These are phyloP conservation scores for Datnioides undecimradiatus DNA, from an alignment of 2,113 vertebrate species.

Conservation along the genomic window DNA sequence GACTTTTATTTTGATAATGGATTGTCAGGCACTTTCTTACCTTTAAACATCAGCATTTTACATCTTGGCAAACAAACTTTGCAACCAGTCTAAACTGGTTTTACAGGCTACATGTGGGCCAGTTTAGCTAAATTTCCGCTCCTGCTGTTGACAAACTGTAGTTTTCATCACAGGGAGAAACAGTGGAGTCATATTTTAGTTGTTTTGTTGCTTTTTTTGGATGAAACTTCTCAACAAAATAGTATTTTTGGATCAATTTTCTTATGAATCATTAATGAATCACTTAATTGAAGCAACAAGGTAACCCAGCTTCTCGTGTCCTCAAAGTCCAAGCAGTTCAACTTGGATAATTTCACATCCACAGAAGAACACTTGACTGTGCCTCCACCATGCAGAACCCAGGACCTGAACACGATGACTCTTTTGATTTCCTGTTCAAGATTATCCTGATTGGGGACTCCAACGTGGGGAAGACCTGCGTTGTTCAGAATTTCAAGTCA, in stretches of 20 bases:
- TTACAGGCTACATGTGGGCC: constrained; percentile 30
- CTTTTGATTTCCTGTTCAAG: constrained; percentile 96
- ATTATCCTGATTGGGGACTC: constrained; percentile 97
- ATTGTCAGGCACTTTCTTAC: not conserved
- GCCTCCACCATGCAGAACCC: constrained; percentile 84
- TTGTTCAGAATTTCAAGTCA: constrained; percentile 95
- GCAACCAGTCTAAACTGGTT: constrained; percentile 44
- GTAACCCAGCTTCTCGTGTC: not conserved
- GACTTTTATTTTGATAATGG: not conserved
- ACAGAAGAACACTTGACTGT: not conserved
- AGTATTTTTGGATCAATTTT: not conserved
- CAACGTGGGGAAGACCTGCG: constrained; percentile 96
- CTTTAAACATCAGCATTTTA: constrained; percentile 11
- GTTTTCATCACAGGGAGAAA: not conserved
- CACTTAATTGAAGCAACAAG: not conserved
- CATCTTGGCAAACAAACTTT: constrained; percentile 10
- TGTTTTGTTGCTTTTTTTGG: not conserved
- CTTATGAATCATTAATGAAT: not conserved
- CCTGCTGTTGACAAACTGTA: constrained; percentile 9
- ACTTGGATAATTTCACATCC: not conserved
- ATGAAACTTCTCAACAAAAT: not conserved
- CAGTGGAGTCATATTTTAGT: not conserved
- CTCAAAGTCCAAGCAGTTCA: constrained; percentile 25
- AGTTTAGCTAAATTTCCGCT: constrained; percentile 4
- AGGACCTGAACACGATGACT: constrained; percentile 84